Evolutionary conservation across 2,888 invertebrate genomes (phyloP), one percentile per base, ranked within the genome.

Genomic region (Hemaris fuciformis): DNA sequence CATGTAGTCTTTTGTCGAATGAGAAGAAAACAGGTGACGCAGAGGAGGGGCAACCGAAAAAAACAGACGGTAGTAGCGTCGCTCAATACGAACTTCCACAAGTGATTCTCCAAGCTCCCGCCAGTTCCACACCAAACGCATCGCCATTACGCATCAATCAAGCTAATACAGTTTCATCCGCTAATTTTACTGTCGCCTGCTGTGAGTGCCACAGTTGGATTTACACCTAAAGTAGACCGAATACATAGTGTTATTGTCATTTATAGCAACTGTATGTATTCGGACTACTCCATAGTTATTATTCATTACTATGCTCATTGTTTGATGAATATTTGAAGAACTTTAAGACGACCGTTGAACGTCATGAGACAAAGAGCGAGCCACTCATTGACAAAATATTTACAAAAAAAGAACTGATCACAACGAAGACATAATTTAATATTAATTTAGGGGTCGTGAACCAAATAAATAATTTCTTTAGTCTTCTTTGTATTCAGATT

Each of bases 81-180:
- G 86, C 89, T 88, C 94, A 94, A 83, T 95, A 95, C 93, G 94
- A 94, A 91, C 94, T 94, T 85, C 95, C 95, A 92, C 95, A 95
- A 94, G 94, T 95, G 94, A 94, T 95, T 91, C 95, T 95, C 93
- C 95, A 95, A 95, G 95, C 95, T 93, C 95, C 95, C 93, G 94
- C 94, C 88, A 94, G 93, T 93, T 84, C 90, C 87, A 89, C 90
- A 85, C 91, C 88, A 85, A 88, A 84, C 74, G 87, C 89, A 89
- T 91, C 91, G 87, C 89, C 92, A 87, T 90, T 87, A 88, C 91
- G 87, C 87, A 89, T 90, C 87, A 86, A 87, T 81, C 86, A 84
- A 87, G 88, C 89, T 89, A 88, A 88, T 82, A 88, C 82, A 77
- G 84, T 85, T 80, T 88, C 91, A 91, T 88, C 86, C 88, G 89